Conservation (phyloP, 35 echinoderm and acorn worm genomes). For the Acanthaster planci region DNA sequence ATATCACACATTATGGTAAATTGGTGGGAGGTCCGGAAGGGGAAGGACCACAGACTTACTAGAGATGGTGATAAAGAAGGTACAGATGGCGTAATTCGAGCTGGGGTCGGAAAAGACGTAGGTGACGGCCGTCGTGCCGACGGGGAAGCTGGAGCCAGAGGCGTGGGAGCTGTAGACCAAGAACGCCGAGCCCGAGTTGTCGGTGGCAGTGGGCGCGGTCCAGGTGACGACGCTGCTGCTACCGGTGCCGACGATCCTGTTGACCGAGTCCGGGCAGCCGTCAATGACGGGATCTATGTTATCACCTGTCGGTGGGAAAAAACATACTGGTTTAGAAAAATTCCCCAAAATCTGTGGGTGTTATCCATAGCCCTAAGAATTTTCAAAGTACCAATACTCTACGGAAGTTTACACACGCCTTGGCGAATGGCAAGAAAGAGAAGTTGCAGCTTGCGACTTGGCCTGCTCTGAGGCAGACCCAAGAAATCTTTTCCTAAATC, state of each 20-base stretch:
- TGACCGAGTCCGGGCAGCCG: conserved; percentile 45
- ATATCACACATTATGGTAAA: no score
- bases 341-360: no score
- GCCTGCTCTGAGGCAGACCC: no score
- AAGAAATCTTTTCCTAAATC: no score
- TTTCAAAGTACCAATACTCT: no score
- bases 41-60: conserved; percentile 36
- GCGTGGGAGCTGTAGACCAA: conserved; percentile 12
- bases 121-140: conserved; percentile 60
- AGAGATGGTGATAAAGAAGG: conserved; percentile 68
- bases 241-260: neutral
- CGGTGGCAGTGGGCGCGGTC: conserved; percentile 56
- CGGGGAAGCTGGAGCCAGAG: conserved; percentile 44
- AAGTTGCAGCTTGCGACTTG: no score
- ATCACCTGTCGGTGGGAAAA: neutral
- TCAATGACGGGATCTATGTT: conserved; percentile 39
- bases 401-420: no score
- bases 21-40: no score
- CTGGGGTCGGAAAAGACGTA: conserved; percentile 62
- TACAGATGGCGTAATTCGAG: conserved; percentile 56
- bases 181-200: conserved; percentile 40
- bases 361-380: no score
- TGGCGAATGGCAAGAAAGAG: no score
- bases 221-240: conserved; percentile 37
- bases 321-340: no score